Evolutionary conservation across 2,888 invertebrate species (phyloP).

Genomic region (Andrena marginata): DNA sequence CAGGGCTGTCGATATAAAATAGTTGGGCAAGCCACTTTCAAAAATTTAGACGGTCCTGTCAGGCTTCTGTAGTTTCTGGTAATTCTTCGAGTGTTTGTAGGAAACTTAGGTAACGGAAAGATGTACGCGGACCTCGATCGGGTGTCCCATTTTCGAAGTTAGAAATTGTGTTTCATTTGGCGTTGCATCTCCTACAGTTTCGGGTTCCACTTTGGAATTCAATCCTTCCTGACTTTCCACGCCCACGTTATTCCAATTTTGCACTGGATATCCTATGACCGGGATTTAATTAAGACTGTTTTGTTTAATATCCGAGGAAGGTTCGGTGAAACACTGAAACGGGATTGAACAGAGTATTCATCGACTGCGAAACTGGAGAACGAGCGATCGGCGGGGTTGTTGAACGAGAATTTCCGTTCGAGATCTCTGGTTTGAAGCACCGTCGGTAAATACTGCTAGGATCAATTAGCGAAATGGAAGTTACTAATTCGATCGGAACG

Average conservation of each 20-base stretch:
- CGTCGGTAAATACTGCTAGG: slow-evolving; percentile 12
- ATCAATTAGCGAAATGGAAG: slow-evolving; percentile 33
- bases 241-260: not conserved
- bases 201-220: too few species aligned
- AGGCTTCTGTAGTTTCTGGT: too few species aligned
- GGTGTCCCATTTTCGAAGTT: too few species aligned
- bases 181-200: too few species aligned
- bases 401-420: slow-evolving; percentile 15
- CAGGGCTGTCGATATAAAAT: not conserved
- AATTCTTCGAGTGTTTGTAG: too few species aligned
- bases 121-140: too few species aligned
- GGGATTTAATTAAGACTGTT: slow-evolving; percentile 14
- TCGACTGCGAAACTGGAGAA: not conserved
- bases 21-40: not conserved
- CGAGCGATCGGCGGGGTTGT: slow-evolving; percentile 14
- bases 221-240: too few species aligned
- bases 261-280: not conserved
- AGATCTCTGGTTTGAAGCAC: slow-evolving; percentile 8
- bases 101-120: too few species aligned
- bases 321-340: not conserved
- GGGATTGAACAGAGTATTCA: not conserved
- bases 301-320: not conserved
- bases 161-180: too few species aligned
- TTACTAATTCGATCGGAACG: slow-evolving; percentile 21
- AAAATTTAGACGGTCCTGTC: too few species aligned